phyloP scores from a whole-genome alignment of 2,113 vertebrate genomes.

The Gulo gulo region DNA sequence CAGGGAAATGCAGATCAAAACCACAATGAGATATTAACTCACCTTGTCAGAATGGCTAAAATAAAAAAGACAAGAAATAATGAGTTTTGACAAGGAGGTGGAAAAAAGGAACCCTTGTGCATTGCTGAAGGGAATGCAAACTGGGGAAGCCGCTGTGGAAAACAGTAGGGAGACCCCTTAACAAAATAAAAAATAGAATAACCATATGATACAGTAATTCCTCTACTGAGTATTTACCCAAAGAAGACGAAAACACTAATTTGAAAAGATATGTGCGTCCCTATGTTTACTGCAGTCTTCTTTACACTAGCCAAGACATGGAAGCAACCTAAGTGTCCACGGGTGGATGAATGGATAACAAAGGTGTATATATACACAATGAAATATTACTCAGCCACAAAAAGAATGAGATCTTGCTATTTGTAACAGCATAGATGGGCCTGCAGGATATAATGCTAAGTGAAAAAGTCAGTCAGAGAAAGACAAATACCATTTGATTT shows the following conservation, averaged over 20 bases:
- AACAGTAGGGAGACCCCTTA: too few species aligned
- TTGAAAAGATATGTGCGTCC: background rate
- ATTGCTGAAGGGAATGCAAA: too few species aligned
- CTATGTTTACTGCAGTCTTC: background rate
- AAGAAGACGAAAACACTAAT: background rate
- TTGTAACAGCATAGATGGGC: background rate
- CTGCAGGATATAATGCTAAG: too few species aligned
- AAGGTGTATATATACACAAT: background rate
- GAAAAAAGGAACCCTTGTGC: background rate
- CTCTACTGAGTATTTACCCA: too few species aligned
- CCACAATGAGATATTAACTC: background rate
- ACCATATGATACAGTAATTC: too few species aligned
- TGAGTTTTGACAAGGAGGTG: background rate
- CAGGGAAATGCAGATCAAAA: too few species aligned
- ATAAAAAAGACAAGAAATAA: background rate
- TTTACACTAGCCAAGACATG: background rate
- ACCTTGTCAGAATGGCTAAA: background rate
- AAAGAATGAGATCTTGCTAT: background rate
- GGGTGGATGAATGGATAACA: background rate
- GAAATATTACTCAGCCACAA: background rate
- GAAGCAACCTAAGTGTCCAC: background rate
- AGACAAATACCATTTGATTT: too few species aligned
- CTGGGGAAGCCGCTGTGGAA: too few species aligned
- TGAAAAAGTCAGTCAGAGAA: too few species aligned
- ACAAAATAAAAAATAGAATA: too few species aligned